phyloP scores from a whole-genome alignment of 2,888 invertebrate genomes.

The Maniola hyperantus region DNA sequence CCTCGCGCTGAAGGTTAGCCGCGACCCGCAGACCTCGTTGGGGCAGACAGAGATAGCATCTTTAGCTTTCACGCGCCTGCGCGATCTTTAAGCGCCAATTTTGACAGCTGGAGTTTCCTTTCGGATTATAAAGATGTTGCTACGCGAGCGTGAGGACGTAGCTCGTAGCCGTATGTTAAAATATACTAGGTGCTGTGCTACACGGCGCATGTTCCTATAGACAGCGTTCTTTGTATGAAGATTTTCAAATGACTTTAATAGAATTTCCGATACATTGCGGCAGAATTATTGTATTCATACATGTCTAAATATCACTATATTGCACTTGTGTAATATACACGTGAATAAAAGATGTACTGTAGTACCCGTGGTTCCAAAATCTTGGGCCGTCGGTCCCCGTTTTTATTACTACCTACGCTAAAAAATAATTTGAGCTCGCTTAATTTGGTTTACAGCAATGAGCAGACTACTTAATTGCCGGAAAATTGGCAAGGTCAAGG shows the following conservation, averaged over 20 bases:
- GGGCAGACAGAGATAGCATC: constrained; percentile 58
- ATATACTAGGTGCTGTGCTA: neutral
- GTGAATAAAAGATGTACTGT: too few relatives aligned
- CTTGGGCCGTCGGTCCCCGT: too few relatives aligned
- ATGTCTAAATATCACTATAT: neutral
- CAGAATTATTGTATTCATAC: neutral
- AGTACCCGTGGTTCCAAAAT: too few relatives aligned
- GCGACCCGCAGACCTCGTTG: constrained; percentile 81
- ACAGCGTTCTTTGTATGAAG: neutral
- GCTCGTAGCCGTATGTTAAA: neutral
- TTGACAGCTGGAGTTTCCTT: constrained; percentile 59
- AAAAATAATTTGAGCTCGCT: too few relatives aligned
- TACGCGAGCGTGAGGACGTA: constrained; percentile 9
- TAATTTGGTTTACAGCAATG: too few relatives aligned
- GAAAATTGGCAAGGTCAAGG: constrained; percentile 1
- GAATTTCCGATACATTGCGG: neutral
- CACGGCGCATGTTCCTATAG: neutral
- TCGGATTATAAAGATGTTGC: constrained; percentile 32
- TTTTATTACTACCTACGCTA: too few relatives aligned
- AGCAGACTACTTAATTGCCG: neutral
- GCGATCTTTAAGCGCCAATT: constrained; percentile 59
- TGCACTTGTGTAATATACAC: too few relatives aligned
- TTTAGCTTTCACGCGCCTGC: constrained; percentile 63
- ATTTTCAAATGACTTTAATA: neutral
- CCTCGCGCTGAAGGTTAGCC: constrained; percentile 83